Evolutionary conservation across 2,113 vertebrate species (phyloP).

Genomic region (Engraulis encrasicolus): DNA sequence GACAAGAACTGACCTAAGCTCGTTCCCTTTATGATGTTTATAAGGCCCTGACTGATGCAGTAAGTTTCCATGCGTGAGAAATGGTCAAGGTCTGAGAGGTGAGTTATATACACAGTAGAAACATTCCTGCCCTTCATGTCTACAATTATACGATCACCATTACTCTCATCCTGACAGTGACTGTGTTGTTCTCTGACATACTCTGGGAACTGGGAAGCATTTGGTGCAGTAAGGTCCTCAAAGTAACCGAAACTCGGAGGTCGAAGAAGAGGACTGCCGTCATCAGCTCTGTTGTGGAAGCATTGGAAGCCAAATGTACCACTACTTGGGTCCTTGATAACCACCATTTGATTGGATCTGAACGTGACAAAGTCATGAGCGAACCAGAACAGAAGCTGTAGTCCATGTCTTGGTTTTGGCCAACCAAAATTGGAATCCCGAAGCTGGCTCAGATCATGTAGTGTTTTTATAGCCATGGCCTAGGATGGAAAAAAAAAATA

Average conservation of each 20-base stretch:
- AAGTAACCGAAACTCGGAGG: not conserved
- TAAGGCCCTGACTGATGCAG: not conserved
- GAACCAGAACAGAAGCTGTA: not conserved
- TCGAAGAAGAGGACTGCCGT: not conserved
- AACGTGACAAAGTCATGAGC: not conserved
- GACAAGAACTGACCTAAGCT: not conserved
- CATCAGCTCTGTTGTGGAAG: not conserved
- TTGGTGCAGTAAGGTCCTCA: not conserved
- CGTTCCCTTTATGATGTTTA: not conserved
- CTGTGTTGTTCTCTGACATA: not conserved
- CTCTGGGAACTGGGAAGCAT: not conserved
- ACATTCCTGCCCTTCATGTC: not conserved
- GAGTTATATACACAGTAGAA: not conserved
- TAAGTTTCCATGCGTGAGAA: not conserved
- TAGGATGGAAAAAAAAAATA: not conserved
- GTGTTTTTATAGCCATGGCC: not conserved
- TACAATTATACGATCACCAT: not conserved
- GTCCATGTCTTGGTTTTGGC: not conserved
- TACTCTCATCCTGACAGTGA: not conserved
- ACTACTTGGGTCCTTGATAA: not conserved
- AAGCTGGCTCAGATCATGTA: not conserved
- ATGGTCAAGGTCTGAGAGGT: not conserved
- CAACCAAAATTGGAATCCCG: not conserved
- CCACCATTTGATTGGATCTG: not conserved
- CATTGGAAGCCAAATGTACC: not conserved